These are phyloP conservation scores for Polydrusus pterygomalis DNA, from an alignment of 2,888 invertebrate species.

Conservation along the genomic window DNA sequence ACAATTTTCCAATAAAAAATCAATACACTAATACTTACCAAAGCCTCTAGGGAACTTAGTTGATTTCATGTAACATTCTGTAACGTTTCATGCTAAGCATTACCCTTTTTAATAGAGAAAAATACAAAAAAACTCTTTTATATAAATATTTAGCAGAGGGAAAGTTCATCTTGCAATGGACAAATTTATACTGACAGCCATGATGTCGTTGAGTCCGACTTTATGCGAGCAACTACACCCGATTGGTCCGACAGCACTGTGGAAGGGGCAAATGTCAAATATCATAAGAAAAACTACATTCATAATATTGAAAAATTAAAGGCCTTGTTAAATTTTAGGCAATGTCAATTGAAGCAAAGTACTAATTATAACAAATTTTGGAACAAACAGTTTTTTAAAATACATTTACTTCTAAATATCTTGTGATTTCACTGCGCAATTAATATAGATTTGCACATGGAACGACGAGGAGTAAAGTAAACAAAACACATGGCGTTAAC, in stretches of 20 bases:
- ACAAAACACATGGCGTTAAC: conserved; percentile 51
- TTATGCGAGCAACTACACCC: conserved; percentile 82
- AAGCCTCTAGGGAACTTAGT: conserved; percentile 58
- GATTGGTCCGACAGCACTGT: conserved; percentile 76
- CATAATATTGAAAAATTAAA: conserved; percentile 24
- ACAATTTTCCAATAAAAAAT: background rate
- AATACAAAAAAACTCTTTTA: conserved; percentile 66
- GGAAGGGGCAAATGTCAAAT: conserved; percentile 54
- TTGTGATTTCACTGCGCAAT: background rate
- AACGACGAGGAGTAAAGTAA: conserved; percentile 32
- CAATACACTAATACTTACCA: conserved; percentile 58
- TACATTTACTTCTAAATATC: background rate
- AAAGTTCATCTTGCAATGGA: conserved; percentile 89
- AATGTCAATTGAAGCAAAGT: conserved; percentile 4
- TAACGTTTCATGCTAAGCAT: conserved; percentile 65
- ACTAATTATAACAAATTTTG: too few species aligned
- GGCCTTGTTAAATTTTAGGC: background rate
- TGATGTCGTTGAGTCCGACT: conserved; percentile 90
- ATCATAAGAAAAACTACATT: conserved; percentile 37
- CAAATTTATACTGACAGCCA: conserved; percentile 99
- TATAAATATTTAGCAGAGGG: conserved; percentile 79
- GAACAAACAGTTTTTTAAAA: background rate
- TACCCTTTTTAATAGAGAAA: conserved; percentile 64
- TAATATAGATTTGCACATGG: background rate
- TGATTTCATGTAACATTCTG: conserved; percentile 64